phyloP scores from a whole-genome alignment of 2,113 vertebrate species.

The Catharus bicknelli region DNA sequence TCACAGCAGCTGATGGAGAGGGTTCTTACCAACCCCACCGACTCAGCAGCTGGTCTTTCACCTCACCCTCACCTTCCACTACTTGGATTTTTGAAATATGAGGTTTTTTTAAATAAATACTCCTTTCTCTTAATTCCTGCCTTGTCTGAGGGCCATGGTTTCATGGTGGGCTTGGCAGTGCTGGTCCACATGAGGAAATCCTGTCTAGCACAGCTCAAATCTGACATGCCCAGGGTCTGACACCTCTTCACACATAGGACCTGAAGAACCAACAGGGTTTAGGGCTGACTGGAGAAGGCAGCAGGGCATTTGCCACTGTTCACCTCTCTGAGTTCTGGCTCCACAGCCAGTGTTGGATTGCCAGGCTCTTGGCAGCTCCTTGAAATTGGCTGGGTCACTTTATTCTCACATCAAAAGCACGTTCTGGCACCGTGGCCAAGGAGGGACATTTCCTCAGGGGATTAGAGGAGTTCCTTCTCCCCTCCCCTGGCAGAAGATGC shows the following conservation, averaged over 20 bases:
- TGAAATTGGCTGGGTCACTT: neutral
- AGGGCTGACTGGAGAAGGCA: neutral
- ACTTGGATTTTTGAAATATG: neutral
- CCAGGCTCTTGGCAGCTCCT: fast-evolving
- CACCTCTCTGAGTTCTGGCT: neutral
- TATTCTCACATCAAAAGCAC: neutral
- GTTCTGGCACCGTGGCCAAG: neutral
- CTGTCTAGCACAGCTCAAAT: neutral
- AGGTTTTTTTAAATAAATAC: neutral
- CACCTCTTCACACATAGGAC: neutral
- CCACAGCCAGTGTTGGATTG: fast-evolving
- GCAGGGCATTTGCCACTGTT: neutral
- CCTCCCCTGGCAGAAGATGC: neutral
- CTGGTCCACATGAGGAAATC: neutral
- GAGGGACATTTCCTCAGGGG: neutral
- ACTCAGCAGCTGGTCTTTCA: neutral
- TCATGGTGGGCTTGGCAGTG: neutral
- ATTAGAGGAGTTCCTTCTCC: neutral
- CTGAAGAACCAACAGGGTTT: neutral
- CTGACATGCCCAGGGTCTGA: neutral
- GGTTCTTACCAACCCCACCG: neutral
- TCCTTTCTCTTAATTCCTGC: neutral
- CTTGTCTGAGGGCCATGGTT: fast-evolving
- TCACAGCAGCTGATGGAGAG: neutral
- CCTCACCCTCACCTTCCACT: neutral